These are phyloP conservation scores for Micronisus gabar DNA, from an alignment of 2,113 vertebrate species.

Conservation along the genomic window DNA sequence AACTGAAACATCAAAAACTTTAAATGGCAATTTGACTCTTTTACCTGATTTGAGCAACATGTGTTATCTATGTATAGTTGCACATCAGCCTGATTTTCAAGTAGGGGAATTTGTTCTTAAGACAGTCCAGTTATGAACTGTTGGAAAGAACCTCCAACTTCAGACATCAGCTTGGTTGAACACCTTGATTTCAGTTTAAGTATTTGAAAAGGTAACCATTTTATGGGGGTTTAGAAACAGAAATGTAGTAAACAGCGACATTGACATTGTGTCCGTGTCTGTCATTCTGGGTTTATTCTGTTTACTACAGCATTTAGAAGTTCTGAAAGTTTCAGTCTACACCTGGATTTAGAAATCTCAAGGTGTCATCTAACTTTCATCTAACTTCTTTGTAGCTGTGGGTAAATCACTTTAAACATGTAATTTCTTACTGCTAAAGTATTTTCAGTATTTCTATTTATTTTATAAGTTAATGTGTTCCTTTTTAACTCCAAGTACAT, in stretches of 20 bases:
- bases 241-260: not conserved
- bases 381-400: not conserved
- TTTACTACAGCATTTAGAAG: not conserved
- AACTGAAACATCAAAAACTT: not conserved
- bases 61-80: not conserved
- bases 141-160: not conserved
- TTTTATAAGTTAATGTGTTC: not conserved
- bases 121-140: not conserved
- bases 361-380: not conserved
- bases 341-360: not conserved
- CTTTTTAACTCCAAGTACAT: not conserved
- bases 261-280: not conserved
- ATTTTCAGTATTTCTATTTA: not conserved
- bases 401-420: not conserved
- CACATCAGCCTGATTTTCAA: not conserved
- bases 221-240: not conserved
- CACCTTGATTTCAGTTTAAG: not conserved
- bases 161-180: not conserved
- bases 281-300: not conserved
- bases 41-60: not conserved
- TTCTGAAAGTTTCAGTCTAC: not conserved
- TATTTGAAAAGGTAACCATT: not conserved
- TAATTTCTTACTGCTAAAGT: not conserved
- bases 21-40: not conserved
- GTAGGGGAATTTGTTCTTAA: not conserved